Conservation (phyloP, 2,888 invertebrate species). For the Stegana nigrithorax region DNA sequence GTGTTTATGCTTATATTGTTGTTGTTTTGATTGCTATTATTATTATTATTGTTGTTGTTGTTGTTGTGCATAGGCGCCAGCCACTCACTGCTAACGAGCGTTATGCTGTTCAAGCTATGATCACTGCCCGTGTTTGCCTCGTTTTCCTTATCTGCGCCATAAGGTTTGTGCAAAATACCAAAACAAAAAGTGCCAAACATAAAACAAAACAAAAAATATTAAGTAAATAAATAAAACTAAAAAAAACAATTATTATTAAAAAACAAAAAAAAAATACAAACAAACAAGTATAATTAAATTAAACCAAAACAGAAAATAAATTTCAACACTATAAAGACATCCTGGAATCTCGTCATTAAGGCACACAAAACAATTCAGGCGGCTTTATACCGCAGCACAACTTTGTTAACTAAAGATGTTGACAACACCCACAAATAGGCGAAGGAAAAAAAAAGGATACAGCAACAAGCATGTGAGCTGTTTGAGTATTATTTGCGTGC, state of each 20-base stretch:
- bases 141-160: slow-evolving; percentile 39
- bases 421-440: no score
- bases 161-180: slow-evolving; percentile 7
- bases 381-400: no score
- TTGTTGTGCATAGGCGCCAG: slow-evolving; percentile 41
- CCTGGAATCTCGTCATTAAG: not conserved
- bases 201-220: slow-evolving; percentile 7
- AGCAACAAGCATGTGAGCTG: no score
- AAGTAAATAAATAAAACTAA: slow-evolving; percentile 18
- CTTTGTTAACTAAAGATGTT: no score
- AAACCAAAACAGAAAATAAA: not conserved
- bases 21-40: slow-evolving; percentile 33
- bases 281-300: not conserved
- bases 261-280: slow-evolving; percentile 9
- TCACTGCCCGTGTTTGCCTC: slow-evolving; percentile 44
- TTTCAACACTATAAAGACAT: no score
- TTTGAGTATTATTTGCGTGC: no score
- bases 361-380: no score
- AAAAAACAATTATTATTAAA: slow-evolving; percentile 8
- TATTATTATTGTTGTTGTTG: slow-evolving; percentile 14
- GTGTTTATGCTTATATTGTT: slow-evolving; percentile 35
- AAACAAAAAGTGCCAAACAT: slow-evolving; percentile 20
- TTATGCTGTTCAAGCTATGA: slow-evolving; percentile 53
- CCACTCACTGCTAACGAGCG: slow-evolving; percentile 56
- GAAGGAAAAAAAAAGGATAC: no score